Evolutionary conservation across 2,797 vertebrate genomes (phyloP), one percentile per base, ranked within the genome.

Genomic region (Brachymystax lenok): DNA sequence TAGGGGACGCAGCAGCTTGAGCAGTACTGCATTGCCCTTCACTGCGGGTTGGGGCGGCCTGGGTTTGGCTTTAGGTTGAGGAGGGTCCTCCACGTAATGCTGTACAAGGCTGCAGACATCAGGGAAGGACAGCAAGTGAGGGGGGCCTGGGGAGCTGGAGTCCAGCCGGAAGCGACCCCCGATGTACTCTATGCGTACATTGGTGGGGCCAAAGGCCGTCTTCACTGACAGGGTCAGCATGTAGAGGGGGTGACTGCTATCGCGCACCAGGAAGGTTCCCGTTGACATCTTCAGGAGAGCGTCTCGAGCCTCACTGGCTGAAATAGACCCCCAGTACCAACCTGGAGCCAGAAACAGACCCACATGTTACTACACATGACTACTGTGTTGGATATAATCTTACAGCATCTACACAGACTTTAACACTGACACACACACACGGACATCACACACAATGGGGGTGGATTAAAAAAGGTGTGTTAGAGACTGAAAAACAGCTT

Each of bases 261-360:
- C 96, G 61, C 97, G 93, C 28, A 99, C 93, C 40, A 99, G 93
- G 91, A 99, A 99, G 0, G 96, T 97, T 6, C 97, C 97, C 81
- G 98, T 97, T 0, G 95, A 92, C 88, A 93, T 95, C 82, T 94
- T 94, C 46, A 96, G 94, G 72, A 99, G 95, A 79, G 95, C 94
- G 74, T 96, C 95, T 80, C 95, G 95, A 79, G 97, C 97, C 82
- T 99, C 95, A 0, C 93, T 94, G 19, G 96, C 96, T 0, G 96
- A 97, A 80, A 98, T 95, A 6, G 95, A 93, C 21, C 97, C 97
- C 97, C 98, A 99, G 74, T 99, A 99, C 97, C 97, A 99, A 74
- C 97, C 98, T 99, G 85, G 51, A 81, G 81, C 40, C 61, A 77
- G 52, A 82, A 35, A 67, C 24, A 35, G 17, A 83, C 2, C 69